Evolutionary conservation across 2,113 vertebrate species (phyloP).

Genomic region (Ranitomeya imitator): DNA sequence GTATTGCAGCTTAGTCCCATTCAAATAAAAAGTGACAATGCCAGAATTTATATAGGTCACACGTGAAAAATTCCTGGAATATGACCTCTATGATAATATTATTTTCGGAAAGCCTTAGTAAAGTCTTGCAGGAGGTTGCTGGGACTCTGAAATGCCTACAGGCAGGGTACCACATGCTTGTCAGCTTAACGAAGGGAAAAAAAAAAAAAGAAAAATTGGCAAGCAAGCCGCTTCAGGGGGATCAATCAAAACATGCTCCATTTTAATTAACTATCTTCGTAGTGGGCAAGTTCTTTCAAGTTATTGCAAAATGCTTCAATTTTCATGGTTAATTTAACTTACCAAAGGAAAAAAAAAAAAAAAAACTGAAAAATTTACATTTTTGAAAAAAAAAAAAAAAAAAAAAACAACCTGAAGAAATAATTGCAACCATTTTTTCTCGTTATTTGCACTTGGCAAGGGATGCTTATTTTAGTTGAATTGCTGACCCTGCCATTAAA

Average conservation of each 20-base stretch:
- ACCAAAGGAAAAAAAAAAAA: not conserved
- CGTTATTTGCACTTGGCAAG: constrained; percentile 20
- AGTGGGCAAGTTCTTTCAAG: constrained; percentile 37
- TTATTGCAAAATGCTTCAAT: constrained; percentile 19
- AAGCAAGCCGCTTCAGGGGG: constrained; percentile 33
- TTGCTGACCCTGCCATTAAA: constrained; percentile 28
- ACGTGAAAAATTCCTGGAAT: not conserved
- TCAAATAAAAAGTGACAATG: not conserved
- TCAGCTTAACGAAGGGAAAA: constrained; percentile 29
- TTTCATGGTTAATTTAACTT: constrained; percentile 28
- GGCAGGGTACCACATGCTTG: constrained; percentile 25
- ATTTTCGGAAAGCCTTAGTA: not conserved
- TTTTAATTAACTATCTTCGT: constrained; percentile 40
- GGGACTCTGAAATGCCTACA: constrained; percentile 26
- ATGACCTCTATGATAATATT: not conserved
- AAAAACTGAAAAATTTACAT: not conserved
- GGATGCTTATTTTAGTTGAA: constrained; percentile 38
- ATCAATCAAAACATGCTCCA: constrained; percentile 43
- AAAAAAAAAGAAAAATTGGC: constrained; percentile 19
- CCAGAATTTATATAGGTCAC: not conserved
- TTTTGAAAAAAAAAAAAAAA: not conserved
- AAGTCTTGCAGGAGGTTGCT: not conserved
- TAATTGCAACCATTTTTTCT: constrained; percentile 21
- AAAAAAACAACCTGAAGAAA: not conserved
- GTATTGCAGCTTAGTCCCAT: not conserved